Percentiles rank a stretch among this genome's conserved stretches.
These are phyloP conservation scores for Zaprionus davidi DNA, from an alignment of 1,140 invertebrate genomes.

Conservation along the genomic window DNA sequence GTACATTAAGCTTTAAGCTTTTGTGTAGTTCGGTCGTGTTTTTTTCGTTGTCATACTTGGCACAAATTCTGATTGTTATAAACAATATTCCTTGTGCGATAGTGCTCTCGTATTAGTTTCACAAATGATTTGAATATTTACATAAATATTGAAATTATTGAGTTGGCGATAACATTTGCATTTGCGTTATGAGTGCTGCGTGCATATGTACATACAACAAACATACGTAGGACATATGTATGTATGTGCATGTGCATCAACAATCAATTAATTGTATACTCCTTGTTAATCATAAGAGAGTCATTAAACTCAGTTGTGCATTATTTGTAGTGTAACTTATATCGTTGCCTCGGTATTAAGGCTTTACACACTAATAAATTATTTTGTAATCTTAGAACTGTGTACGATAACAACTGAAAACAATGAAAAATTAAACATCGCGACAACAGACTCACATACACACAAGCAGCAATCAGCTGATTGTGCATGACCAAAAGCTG, in stretches of 20 bases:
- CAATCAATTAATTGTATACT: background rate
- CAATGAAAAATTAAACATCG: slow-evolving; percentile 21
- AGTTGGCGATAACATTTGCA: background rate
- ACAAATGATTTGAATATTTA: background rate
- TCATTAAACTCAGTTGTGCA: background rate
- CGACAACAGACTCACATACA: background rate
- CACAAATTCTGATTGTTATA: slow-evolving; percentile 10
- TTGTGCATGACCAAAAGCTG: slow-evolving; percentile 30
- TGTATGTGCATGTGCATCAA: background rate
- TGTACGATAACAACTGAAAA: slow-evolving; percentile 7
- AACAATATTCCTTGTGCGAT: background rate
- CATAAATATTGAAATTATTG: background rate
- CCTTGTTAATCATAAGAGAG: background rate
- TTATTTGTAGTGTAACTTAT: slow-evolving; percentile 14
- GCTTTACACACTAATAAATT: slow-evolving; percentile 4
- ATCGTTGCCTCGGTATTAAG: background rate
- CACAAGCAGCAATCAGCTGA: slow-evolving; percentile 33
- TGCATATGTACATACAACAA: slow-evolving; percentile 2
- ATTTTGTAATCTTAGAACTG: slow-evolving; percentile 27
- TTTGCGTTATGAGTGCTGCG: background rate
- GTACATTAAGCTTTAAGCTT: slow-evolving; percentile 59
- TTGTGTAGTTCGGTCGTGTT: slow-evolving; percentile 49
- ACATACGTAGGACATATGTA: background rate
- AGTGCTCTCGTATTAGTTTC: background rate
- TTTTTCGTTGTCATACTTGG: slow-evolving; percentile 31